Evolutionary conservation across 1,140 invertebrate genomes (phyloP).

Genomic region (Eriocheir sinensis): DNA sequence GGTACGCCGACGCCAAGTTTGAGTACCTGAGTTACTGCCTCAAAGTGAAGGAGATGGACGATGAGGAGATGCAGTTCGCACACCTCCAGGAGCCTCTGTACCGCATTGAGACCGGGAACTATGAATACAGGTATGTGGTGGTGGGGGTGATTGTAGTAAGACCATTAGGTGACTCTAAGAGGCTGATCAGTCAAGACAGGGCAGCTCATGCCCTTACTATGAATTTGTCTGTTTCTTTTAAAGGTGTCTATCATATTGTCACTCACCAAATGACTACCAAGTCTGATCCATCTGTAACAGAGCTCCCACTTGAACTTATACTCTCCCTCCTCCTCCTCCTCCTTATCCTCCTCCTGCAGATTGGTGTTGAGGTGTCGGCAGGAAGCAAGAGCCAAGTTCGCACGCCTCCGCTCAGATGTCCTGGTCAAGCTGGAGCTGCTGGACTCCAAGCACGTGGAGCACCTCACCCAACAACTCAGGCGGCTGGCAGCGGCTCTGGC

Average conservation of each 20-base stretch:
- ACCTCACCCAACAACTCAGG: slow-evolving; percentile 91
- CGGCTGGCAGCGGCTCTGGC: slow-evolving; percentile 90
- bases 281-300: no score
- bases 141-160: background rate
- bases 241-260: no score
- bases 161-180: no score
- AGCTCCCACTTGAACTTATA: background rate
- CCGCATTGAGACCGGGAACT: slow-evolving; percentile 98
- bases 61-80: slow-evolving; percentile 97
- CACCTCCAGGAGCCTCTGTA: slow-evolving; percentile 98
- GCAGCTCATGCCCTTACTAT: no score
- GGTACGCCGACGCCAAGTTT: slow-evolving; percentile 99
- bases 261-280: no score
- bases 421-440: slow-evolving; percentile 97
- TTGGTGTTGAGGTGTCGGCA: slow-evolving; percentile 96
- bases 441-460: slow-evolving; percentile 98
- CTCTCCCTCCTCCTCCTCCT: background rate
- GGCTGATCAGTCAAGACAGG: no score
- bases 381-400: slow-evolving; percentile 94
- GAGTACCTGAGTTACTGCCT: slow-evolving; percentile 99
- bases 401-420: slow-evolving; percentile 95
- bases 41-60: slow-evolving; percentile 97
- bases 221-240: no score
- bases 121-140: slow-evolving; percentile 92
- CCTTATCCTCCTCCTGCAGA: slow-evolving; percentile 82